Evolutionary conservation across 1,140 invertebrate species (phyloP).

Genomic region (Drosophila ambigua): DNA sequence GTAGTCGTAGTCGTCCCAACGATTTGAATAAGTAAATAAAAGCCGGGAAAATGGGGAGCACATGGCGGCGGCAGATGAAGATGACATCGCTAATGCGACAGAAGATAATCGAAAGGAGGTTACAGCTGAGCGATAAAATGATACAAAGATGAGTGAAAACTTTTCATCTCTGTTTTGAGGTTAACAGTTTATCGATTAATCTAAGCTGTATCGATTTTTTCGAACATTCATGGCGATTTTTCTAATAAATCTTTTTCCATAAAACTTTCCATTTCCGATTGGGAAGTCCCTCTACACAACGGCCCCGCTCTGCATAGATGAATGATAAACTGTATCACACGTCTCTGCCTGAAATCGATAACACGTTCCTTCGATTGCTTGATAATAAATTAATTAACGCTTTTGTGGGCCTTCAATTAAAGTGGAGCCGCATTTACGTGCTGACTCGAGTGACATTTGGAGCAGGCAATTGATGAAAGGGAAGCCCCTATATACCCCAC

Average conservation of each 20-base stretch:
- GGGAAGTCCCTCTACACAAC: too few species aligned
- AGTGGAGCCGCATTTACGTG: conserved; percentile 53
- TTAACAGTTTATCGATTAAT: conserved; percentile 10
- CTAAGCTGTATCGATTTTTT: too few species aligned
- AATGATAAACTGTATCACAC: conserved; percentile 1
- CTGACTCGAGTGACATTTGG: conserved; percentile 42
- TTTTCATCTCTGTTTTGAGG: conserved; percentile 6
- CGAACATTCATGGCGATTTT: neutral
- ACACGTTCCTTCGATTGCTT: conserved; percentile 35
- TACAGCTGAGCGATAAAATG: conserved; percentile 27
- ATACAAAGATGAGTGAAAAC: conserved; percentile 2
- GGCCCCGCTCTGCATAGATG: neutral
- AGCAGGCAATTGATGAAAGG: conserved; percentile 20
- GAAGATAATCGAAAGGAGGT: conserved; percentile 56
- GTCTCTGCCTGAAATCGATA: neutral
- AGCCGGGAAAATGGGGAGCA: conserved; percentile 51
- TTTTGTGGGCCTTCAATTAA: conserved; percentile 43
- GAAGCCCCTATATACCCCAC: conserved; percentile 12
- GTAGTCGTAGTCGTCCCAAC: conserved; percentile 37
- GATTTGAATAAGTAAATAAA: conserved; percentile 83
- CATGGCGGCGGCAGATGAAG: conserved; percentile 74
- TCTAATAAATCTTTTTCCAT: neutral
- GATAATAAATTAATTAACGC: conserved; percentile 62
- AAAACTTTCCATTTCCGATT: neutral
- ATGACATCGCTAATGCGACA: conserved; percentile 69